A percentile compares a stretch with the other conserved stretches of the same genome.
Conservation (phyloP, 2,113 vertebrate genomes). For the Amia ocellicauda region DNA sequence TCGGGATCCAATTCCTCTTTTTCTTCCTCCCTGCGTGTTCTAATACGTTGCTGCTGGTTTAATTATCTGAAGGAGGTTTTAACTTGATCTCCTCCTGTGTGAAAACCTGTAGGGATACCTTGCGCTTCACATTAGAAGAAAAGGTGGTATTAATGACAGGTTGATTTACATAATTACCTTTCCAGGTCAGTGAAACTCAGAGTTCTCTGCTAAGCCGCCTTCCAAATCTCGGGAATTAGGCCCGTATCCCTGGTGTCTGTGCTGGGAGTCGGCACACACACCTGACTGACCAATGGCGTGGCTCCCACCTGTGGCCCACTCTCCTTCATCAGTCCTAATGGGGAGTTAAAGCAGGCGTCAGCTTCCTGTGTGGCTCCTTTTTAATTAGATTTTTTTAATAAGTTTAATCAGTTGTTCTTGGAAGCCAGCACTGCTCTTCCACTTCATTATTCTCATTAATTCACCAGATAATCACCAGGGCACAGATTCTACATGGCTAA, state of each 20-base stretch:
- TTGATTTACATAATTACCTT: constrained; percentile 39
- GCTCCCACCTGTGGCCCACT: constrained; percentile 14
- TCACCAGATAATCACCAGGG: constrained; percentile 23
- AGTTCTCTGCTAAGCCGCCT: not conserved
- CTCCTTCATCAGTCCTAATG: constrained; percentile 55
- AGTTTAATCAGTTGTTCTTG: constrained; percentile 52
- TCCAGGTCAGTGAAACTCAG: constrained; percentile 32
- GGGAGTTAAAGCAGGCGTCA: constrained; percentile 52
- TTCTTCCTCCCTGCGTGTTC: too few species aligned
- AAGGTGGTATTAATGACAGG: constrained; percentile 18
- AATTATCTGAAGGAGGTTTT: too few species aligned
- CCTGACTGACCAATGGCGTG: constrained; percentile 13
- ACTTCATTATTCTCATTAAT: constrained; percentile 29
- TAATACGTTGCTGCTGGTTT: not conserved
- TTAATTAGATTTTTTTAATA: constrained; percentile 77
- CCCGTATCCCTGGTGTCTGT: not conserved
- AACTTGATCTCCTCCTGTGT: not conserved
- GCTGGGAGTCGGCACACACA: not conserved
- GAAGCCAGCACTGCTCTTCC: constrained; percentile 24
- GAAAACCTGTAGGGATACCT: too few species aligned
- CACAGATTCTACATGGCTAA: constrained; percentile 16
- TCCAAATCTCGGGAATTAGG: not conserved
- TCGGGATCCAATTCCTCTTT: too few species aligned
- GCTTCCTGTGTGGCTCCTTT: constrained; percentile 53
- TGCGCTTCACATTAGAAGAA: too few species aligned